A percentile compares a stretch with the other conserved stretches of the same genome.
Evolutionary conservation across 2,888 invertebrate species (phyloP).

Genomic region (Caprella mutica): DNA sequence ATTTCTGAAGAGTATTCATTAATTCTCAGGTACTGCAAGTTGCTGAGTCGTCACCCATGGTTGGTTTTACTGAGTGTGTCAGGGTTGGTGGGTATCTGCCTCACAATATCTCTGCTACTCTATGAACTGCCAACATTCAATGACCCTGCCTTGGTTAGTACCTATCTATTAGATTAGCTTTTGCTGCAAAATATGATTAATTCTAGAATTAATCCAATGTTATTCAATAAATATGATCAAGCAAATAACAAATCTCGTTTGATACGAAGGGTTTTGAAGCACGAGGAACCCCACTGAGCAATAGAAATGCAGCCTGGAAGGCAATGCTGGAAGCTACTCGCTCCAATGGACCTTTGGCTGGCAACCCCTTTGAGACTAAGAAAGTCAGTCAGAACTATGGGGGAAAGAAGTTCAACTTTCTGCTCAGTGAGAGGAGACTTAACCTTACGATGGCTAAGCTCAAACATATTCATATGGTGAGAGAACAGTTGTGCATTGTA

Average conservation of each 20-base stretch:
- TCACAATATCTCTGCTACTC: slow-evolving; percentile 53
- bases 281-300: slow-evolving; percentile 70
- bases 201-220: slow-evolving; percentile 5
- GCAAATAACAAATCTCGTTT: too few relatives aligned
- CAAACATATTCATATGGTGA: too few relatives aligned
- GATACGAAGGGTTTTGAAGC: slow-evolving; percentile 93
- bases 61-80: slow-evolving; percentile 52
- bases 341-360: slow-evolving; percentile 55
- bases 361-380: slow-evolving; percentile 53
- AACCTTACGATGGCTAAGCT: too few relatives aligned
- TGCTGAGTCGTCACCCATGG: slow-evolving; percentile 57
- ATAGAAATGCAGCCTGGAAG: slow-evolving; percentile 69
- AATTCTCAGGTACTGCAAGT: slow-evolving; percentile 55
- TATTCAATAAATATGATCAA: too few relatives aligned
- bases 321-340: slow-evolving; percentile 66
- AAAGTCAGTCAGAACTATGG: too few relatives aligned
- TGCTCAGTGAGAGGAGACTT: too few relatives aligned
- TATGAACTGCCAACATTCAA: slow-evolving; percentile 65
- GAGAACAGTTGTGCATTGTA: too few relatives aligned
- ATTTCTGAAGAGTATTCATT: too few relatives aligned
- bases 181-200: neutral
- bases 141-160: slow-evolving; percentile 66
- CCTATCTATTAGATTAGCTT: neutral
- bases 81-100: slow-evolving; percentile 53
- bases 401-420: too few relatives aligned